Conservation (phyloP, 2,797 vertebrate species). For the Anguilla anguilla region DNA sequence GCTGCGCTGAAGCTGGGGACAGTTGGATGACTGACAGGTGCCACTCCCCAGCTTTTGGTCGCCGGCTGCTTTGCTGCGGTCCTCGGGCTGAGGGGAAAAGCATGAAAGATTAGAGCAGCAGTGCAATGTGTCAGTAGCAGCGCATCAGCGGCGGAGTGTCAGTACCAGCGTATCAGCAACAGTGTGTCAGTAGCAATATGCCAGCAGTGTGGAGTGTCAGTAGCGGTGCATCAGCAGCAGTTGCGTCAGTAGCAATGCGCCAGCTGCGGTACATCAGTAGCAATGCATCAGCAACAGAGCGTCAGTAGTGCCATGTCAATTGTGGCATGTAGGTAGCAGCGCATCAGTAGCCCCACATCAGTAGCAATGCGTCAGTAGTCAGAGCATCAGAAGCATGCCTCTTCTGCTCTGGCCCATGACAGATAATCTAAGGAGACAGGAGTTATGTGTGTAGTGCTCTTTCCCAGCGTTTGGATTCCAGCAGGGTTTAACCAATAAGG, state of each 20-base stretch:
- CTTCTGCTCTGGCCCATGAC: neutral
- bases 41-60: neutral
- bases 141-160: neutral
- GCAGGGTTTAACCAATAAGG: neutral
- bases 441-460: neutral
- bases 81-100: conserved; percentile 51
- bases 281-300: no score
- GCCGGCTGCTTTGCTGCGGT: conserved; percentile 52
- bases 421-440: neutral
- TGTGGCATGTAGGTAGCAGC: neutral
- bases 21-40: conserved; percentile 43
- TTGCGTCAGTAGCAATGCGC: no score
- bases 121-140: neutral
- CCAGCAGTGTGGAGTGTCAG: no score
- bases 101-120: conserved; percentile 3
- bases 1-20: conserved; percentile 43
- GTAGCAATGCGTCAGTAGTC: neutral
- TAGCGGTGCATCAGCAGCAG: no score
- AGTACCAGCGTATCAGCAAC: neutral
- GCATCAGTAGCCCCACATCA: neutral
- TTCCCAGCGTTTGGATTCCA: neutral
- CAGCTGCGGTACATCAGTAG: no score
- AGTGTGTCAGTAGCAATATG: neutral
- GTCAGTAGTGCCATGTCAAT: no score
- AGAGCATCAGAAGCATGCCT: neutral